Conservation (phyloP, 2,888 invertebrate species). For the Papilio elwesi region DNA sequence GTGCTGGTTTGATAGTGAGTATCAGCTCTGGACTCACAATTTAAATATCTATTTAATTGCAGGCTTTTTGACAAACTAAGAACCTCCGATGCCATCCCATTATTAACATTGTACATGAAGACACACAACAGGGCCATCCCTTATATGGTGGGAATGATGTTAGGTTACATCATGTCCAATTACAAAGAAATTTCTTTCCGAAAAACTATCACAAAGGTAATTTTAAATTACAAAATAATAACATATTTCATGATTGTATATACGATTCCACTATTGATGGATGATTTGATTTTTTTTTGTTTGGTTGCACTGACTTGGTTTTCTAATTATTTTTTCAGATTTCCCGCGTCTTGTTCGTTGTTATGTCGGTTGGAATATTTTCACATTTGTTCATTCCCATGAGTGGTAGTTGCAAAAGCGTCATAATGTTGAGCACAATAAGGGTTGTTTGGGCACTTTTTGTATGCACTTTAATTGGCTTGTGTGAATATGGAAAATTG, state of each 20-base stretch:
- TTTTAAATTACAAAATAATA: neutral
- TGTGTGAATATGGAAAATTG: conserved; percentile 53
- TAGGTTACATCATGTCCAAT: conserved; percentile 49
- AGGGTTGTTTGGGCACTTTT: conserved; percentile 44
- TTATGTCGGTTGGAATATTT: neutral
- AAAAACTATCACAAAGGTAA: conserved; percentile 51
- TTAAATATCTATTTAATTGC: neutral
- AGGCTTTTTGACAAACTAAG: neutral
- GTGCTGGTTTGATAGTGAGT: too few species aligned
- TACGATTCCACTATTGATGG: neutral
- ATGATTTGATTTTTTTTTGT: too few species aligned
- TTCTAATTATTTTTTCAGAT: neutral
- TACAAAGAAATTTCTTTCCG: conserved; percentile 51
- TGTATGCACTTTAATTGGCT: conserved; percentile 46
- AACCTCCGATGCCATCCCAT: neutral
- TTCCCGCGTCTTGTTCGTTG: neutral
- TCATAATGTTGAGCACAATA: neutral
- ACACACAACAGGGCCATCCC: conserved; percentile 49
- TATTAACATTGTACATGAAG: conserved; percentile 43
- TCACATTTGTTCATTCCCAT: neutral
- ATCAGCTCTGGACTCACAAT: neutral
- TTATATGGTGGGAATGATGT: conserved; percentile 49
- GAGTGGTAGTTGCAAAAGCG: neutral
- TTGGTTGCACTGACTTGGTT: too few species aligned
- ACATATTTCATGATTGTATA: too few species aligned